Percentiles rank a stretch among this genome's conserved stretches.
Evolutionary conservation across 2,888 invertebrate genomes (phyloP).

Genomic region (Cynaeus angustus): DNA sequence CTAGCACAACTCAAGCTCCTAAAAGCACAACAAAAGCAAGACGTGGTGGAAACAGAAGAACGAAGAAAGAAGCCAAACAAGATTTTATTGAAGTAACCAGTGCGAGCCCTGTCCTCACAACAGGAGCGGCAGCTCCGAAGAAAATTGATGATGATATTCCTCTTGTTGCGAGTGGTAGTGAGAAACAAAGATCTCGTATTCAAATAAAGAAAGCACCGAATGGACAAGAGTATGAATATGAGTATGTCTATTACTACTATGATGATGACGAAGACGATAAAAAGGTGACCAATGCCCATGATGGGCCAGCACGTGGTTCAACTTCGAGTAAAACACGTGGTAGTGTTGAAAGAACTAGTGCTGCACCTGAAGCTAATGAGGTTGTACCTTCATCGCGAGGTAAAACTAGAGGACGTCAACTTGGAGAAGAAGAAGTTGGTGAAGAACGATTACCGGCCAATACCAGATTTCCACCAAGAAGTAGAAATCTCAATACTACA

Average conservation of each 20-base stretch:
- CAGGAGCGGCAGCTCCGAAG: constrained; percentile 68
- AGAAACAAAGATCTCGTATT: constrained; percentile 81
- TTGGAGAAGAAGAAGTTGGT: constrained; percentile 74
- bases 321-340: constrained; percentile 69
- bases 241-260: constrained; percentile 93
- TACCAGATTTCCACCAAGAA: constrained; percentile 88
- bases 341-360: constrained; percentile 51
- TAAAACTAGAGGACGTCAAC: constrained; percentile 63
- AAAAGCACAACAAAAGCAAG: constrained; percentile 49
- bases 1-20: constrained; percentile 56
- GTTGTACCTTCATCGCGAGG: constrained; percentile 73
- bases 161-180: constrained; percentile 76
- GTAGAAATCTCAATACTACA: constrained; percentile 75
- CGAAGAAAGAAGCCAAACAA: constrained; percentile 64
- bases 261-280: constrained; percentile 78
- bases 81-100: constrained; percentile 72
- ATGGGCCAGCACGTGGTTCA: constrained; percentile 72
- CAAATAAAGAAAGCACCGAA: constrained; percentile 92
- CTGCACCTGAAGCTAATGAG: constrained; percentile 80
- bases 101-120: constrained; percentile 75
- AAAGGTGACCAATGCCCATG: constrained; percentile 74
- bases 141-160: constrained; percentile 58
- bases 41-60: constrained; percentile 51
- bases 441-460: constrained; percentile 84
- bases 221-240: constrained; percentile 93